Conservation (phyloP, 1,140 invertebrate genomes). For the Brachionus plicatilis region DNA sequence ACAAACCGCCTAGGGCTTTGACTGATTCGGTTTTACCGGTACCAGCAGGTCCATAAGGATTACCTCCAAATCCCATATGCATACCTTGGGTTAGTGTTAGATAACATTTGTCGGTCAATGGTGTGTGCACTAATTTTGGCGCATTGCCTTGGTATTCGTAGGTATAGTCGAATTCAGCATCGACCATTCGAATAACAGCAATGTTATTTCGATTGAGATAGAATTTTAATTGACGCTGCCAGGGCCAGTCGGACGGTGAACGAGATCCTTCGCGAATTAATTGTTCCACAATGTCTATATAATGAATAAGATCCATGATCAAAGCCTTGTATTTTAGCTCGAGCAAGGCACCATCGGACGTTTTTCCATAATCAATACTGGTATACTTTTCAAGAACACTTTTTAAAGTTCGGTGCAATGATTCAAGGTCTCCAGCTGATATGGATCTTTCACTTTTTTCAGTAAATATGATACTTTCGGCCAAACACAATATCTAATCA, state of each 20-base stretch:
- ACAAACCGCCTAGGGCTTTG: constrained; percentile 79
- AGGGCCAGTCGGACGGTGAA: constrained; percentile 72
- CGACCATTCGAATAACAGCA: constrained; percentile 65
- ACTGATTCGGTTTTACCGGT: constrained; percentile 97
- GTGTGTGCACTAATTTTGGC: constrained; percentile 82
- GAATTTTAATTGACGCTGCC: constrained; percentile 82
- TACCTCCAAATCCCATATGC: constrained; percentile 89
- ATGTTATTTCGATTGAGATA: constrained; percentile 56
- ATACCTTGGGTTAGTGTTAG: constrained; percentile 88
- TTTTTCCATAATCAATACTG: constrained; percentile 45
- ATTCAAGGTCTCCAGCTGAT: constrained; percentile 61
- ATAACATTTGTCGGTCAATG: constrained; percentile 89
- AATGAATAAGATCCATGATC: constrained; percentile 88
- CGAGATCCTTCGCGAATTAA: constrained; percentile 67
- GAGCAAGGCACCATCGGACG: constrained; percentile 49
- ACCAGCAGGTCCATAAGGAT: constrained; percentile 96
- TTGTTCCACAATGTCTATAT: constrained; percentile 72
- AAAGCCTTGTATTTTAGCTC: constrained; percentile 65
- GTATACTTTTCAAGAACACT: constrained; percentile 65
- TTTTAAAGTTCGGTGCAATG: constrained; percentile 57
- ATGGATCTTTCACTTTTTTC: constrained; percentile 72
- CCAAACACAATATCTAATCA: constrained; percentile 66
- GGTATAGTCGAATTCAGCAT: constrained; percentile 86
- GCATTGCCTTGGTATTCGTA: constrained; percentile 95
- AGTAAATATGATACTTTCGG: constrained; percentile 71